A percentile compares a stretch with the other conserved stretches of the same genome.
phyloP scores from a whole-genome alignment of 2,113 vertebrate species.

The Procavia capensis region DNA sequence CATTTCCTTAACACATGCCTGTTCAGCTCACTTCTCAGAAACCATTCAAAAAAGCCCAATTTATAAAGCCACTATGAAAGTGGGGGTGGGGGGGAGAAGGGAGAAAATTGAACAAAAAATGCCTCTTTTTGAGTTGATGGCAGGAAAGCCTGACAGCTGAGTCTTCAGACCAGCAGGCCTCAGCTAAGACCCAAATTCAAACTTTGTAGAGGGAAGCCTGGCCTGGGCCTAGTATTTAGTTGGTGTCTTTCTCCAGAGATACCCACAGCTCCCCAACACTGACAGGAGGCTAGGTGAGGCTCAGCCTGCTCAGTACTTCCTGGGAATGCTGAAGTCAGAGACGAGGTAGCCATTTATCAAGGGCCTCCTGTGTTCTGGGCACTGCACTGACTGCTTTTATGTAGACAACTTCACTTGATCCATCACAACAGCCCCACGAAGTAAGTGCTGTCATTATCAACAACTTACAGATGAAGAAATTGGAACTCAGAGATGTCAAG shows the following conservation, averaged over 20 bases:
- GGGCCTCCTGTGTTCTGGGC: neutral
- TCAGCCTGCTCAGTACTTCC: neutral
- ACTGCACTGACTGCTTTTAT: neutral
- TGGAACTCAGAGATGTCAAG: neutral
- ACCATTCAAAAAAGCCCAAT: conserved; percentile 40
- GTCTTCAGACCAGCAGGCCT: neutral
- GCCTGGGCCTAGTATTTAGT: neutral
- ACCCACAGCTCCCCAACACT: neutral
- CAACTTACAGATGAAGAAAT: neutral
- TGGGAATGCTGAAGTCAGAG: neutral
- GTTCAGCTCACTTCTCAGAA: conserved; percentile 21
- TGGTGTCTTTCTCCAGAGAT: neutral
- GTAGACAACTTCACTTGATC: neutral
- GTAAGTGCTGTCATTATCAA: neutral
- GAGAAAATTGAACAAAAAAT: conserved; percentile 11
- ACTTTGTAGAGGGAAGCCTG: neutral
- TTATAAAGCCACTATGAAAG: conserved; percentile 24
- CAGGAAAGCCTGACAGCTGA: neutral
- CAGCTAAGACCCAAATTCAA: neutral
- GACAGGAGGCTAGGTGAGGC: neutral
- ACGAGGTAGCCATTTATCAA: neutral
- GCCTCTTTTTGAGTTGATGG: neutral
- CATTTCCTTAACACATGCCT: neutral
- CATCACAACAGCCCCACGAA: neutral
- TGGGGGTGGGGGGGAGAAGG: neutral